Conservation (phyloP, 1,140 invertebrate species). For the Leptoteleia sp. region DNA sequence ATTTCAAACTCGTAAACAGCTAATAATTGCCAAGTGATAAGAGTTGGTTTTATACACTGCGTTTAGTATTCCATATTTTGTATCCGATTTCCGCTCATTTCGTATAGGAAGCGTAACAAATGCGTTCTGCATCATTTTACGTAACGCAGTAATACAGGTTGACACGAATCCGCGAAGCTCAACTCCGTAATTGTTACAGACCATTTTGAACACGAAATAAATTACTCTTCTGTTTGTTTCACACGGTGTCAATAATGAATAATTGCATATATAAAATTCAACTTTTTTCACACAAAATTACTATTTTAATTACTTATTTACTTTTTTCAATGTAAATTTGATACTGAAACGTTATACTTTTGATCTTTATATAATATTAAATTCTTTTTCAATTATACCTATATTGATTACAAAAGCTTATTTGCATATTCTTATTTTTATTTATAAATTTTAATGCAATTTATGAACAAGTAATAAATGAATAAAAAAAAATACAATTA, state of each 20-base stretch:
- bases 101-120: conserved; percentile 42
- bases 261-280: not conserved
- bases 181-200: conserved; percentile 21
- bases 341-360: not conserved
- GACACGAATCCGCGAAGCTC: conserved; percentile 18
- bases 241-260: not conserved
- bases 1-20: conserved; percentile 20
- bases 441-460: not conserved
- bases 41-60: conserved; percentile 2
- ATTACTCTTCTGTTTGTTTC: not conserved
- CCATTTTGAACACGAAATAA: conserved; percentile 9
- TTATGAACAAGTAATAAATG: not conserved
- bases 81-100: conserved; percentile 44
- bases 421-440: not conserved
- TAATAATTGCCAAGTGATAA: conserved; percentile 25
- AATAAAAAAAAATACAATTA: not conserved
- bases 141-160: conserved; percentile 29
- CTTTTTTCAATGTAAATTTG: too few species aligned
- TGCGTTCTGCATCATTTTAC: conserved; percentile 37
- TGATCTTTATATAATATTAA: not conserved
- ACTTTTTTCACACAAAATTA: too few species aligned
- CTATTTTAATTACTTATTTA: too few species aligned
- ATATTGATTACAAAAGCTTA: not conserved
- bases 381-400: not conserved
- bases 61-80: conserved; percentile 11